A percentile compares a stretch with the other conserved stretches of the same genome.
phyloP scores from a whole-genome alignment of 2,888 invertebrate species.

The Helleia helle region DNA sequence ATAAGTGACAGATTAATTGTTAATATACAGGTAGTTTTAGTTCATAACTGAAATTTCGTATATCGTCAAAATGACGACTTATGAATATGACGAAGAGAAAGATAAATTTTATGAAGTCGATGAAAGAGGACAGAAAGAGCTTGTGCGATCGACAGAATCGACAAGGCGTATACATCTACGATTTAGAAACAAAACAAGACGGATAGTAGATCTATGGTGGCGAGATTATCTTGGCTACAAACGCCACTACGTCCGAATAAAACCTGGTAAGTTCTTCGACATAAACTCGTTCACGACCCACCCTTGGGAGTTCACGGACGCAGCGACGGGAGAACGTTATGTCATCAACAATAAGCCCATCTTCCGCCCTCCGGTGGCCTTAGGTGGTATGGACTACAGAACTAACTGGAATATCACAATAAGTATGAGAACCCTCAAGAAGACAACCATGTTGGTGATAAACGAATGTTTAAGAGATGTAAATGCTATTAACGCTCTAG shows the following conservation, averaged over 20 bases:
- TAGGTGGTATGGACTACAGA: constrained; percentile 42
- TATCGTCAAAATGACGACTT: constrained; percentile 1
- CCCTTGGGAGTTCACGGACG: constrained; percentile 88
- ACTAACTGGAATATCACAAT: constrained; percentile 68
- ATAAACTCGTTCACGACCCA: constrained; percentile 86
- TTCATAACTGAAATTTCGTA: too few species aligned
- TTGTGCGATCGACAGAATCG: constrained; percentile 46
- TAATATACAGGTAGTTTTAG: too few species aligned
- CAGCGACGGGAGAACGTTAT: constrained; percentile 77
- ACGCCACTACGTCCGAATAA: constrained; percentile 75
- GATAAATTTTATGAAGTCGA: constrained; percentile 38
- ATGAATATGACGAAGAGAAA: constrained; percentile 1
- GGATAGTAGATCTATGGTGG: constrained; percentile 80
- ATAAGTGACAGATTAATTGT: too few species aligned
- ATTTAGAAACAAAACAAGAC: constrained; percentile 44
- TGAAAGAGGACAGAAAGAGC: constrained; percentile 38
- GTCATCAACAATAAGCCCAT: constrained; percentile 69
- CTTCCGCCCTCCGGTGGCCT: constrained; percentile 51
- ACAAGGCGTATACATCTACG: constrained; percentile 38
- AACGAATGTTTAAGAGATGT: constrained; percentile 41
- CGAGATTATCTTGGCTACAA: constrained; percentile 80
- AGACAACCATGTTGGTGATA: constrained; percentile 54
- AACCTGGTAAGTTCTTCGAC: constrained; percentile 69
- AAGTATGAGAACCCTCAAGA: constrained; percentile 61
- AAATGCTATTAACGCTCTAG: constrained; percentile 40